Percentiles rank a stretch among this genome's conserved stretches.
These are phyloP conservation scores for Irena cyanogastra DNA, from an alignment of 2,113 vertebrate genomes.

Conservation along the genomic window DNA sequence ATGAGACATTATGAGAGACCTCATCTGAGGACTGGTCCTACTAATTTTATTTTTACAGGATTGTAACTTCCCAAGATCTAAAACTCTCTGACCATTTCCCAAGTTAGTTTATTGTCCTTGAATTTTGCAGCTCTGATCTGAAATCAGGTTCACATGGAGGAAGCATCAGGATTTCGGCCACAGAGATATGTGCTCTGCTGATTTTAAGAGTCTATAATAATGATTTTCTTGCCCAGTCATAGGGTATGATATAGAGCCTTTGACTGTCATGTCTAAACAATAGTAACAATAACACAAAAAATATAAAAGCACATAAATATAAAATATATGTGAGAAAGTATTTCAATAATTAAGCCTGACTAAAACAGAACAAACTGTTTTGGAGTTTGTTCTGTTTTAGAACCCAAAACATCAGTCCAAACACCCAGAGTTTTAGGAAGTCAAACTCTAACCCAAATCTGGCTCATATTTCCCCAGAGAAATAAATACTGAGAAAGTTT, in stretches of 20 bases:
- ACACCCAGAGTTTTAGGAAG: background rate
- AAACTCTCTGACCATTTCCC: background rate
- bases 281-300: background rate
- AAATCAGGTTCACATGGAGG: background rate
- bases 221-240: background rate
- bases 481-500: background rate
- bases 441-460: background rate
- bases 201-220: background rate
- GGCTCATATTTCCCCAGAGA: background rate
- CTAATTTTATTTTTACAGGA: background rate
- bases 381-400: background rate
- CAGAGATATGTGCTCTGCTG: background rate
- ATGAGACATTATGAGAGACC: background rate
- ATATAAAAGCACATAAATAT: background rate
- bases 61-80: background rate
- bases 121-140: background rate
- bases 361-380: background rate
- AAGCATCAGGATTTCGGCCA: background rate
- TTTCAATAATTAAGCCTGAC: background rate
- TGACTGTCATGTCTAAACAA: background rate
- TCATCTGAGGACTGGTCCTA: background rate
- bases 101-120: background rate
- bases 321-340: background rate
- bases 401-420: background rate
- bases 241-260: background rate